phyloP scores from a whole-genome alignment of 2,888 invertebrate genomes.

The Celastrina argiolus region DNA sequence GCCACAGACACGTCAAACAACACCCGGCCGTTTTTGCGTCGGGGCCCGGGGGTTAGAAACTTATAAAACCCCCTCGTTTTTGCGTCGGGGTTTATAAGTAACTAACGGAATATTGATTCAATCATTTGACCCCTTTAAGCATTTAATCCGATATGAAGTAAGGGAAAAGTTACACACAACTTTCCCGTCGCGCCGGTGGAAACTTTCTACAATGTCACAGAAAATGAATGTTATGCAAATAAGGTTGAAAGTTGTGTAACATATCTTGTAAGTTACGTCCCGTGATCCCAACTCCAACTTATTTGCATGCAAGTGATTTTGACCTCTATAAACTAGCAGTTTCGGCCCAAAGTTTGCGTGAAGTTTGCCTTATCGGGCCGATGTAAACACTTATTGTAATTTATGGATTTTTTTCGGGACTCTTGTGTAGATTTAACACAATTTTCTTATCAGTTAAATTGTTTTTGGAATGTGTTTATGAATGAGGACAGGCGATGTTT shows the following conservation, averaged over 20 bases:
- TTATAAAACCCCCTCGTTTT: too few relatives aligned
- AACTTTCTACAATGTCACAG: slow-evolving; percentile 22
- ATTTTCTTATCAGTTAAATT: slow-evolving; percentile 14
- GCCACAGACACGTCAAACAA: too few relatives aligned
- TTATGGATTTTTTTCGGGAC: slow-evolving; percentile 50
- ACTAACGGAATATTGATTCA: not conserved
- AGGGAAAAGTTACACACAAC: not conserved
- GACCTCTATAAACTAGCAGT: slow-evolving; percentile 52
- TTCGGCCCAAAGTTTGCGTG: slow-evolving; percentile 57
- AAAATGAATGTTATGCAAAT: slow-evolving; percentile 36
- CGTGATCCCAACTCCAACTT: slow-evolving; percentile 35
- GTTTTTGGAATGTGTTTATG: not conserved
- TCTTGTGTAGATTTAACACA: slow-evolving; percentile 25
- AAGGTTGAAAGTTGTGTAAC: slow-evolving; percentile 20
- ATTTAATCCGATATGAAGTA: not conserved
- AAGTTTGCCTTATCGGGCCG: slow-evolving; percentile 56
- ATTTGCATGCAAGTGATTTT: slow-evolving; percentile 48
- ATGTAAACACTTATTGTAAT: slow-evolving; percentile 66
- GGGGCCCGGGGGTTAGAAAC: too few relatives aligned
- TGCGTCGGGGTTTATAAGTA: too few relatives aligned
- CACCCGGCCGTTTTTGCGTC: too few relatives aligned
- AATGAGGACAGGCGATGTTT: not conserved
- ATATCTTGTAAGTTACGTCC: slow-evolving; percentile 17
- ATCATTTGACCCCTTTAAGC: slow-evolving; percentile 1
- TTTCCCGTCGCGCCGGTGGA: slow-evolving; percentile 1